phyloP scores from a whole-genome alignment of 2,888 invertebrate genomes.

The Tenodera sinensis region DNA sequence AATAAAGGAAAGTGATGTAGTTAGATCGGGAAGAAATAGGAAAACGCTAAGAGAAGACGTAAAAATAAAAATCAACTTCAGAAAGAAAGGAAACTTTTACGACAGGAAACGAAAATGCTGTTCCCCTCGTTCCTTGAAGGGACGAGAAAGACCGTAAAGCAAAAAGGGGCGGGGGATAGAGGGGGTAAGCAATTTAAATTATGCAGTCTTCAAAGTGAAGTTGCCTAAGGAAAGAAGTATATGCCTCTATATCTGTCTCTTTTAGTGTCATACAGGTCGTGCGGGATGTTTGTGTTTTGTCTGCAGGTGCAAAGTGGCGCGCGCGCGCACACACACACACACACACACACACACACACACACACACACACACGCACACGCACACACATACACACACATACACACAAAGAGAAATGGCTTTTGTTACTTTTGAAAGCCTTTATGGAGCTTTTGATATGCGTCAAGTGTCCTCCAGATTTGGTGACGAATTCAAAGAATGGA shows the following conservation, averaged over 20 bases:
- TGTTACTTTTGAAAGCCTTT: background rate
- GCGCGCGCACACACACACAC: too few relatives aligned
- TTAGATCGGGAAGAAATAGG: background rate
- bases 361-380: too few relatives aligned
- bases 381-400: too few relatives aligned
- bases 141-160: background rate
- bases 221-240: background rate
- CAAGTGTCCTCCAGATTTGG: background rate
- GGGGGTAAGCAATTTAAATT: conserved; percentile 3
- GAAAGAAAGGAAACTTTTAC: background rate
- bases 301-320: background rate
- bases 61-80: conserved; percentile 4
- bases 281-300: background rate
- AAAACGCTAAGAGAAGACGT: background rate
- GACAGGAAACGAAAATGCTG: background rate
- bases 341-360: too few relatives aligned
- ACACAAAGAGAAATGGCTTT: background rate
- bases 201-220: conserved; percentile 11
- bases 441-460: background rate
- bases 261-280: background rate
- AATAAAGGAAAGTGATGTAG: background rate
- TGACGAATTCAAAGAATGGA: background rate
- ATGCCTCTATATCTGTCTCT: background rate
- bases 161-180: background rate
- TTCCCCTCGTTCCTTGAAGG: background rate